Base-by-base conservation (phyloP, 2,113 vertebrate species). In the Mugil cephalus region DNA sequence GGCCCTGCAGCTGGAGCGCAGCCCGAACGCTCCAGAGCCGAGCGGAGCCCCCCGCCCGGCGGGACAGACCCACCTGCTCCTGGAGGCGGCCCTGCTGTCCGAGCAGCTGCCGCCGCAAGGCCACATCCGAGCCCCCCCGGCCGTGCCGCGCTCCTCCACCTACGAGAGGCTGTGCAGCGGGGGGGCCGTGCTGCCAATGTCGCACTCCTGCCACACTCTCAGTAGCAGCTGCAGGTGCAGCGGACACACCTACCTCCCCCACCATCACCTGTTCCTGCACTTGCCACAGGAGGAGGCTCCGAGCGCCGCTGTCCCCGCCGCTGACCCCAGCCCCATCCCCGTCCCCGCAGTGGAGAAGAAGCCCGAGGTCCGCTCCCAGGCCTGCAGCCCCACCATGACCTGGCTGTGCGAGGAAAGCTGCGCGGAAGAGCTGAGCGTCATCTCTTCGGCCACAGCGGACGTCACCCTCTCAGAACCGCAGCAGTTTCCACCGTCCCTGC, bases 281-380 rank as follows among this genome's bases (percentile, higher is more conserved):
- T 81, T 93, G 84, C 92, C 97, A 87, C 96, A 96, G 92, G 96
- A 98, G 63, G 95, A 96, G 10, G 93, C 93, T 76, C 95, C 95
- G 43, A 92, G 14, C n/a, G 48, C 43, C n/a, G 52, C 66, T 3
- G 34, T 21, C 13, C 10, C 46, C 8, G 70, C 80, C 7, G 13
- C 76, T 1, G 63, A 60, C 0, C 71, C 88, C 0, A 56, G 75
- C 35, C 80, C 87, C 0, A 45, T 79, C 10, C 61, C 84, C 12
- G 87, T 93, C 0, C 81, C 92, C 92, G 61, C 93, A 88, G 80
- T 71, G 45, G 73, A 95, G 94, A 88, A 77, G 94, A 96, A 96
- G 89, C 95, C 96, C 38, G 95, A 96, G 53, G 94, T 95, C 53
- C 93, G 95, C 35, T 96, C 97, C 5, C 96, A 95, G 84, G 95